Evolutionary conservation across 2,888 invertebrate species (phyloP), one percentile per base, ranked within the genome.

Genomic region (Stenodema calcarata): DNA sequence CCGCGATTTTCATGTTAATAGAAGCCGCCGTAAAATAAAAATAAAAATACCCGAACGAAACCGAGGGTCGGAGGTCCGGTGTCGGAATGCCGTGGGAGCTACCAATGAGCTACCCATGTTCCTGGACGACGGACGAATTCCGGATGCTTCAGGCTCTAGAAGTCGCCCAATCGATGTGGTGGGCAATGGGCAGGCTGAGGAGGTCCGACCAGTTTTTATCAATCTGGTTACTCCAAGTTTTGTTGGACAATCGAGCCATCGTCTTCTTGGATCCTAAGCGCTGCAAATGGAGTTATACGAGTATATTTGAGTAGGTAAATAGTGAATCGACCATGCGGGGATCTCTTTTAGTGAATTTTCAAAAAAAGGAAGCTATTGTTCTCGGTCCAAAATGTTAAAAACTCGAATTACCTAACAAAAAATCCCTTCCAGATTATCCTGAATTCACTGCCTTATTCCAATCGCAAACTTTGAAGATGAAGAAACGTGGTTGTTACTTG

Each of bases 1-100:
- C 62, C 62, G 62, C 62, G 62, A 62, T 62, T 62, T 62, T 62
- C 62, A 62, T 62, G 62, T 62, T 62, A 62, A 62, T 62, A 62
- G 62, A 62, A 62, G 62, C 62, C 62, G 62, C 62, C 47, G 18
- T 23, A 18, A 62, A 62, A 7, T 11, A 62, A 50, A 62, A 62
- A 62, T 62, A 62, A 62, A 62, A 62, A n/a, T n/a, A n/a, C n/a
- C 35, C 35, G 4, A 7, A 35, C 27, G 27, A 62, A 62, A n/a
- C 18, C 0, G 50, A 50, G 50, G 50, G 50, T n/a, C 50, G 50
- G 50, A 50, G 50, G 50, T 50, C 50, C n/a, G n/a, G n/a, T 16
- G 27, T 23, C 23, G 62, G 62, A 62, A 62, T 62, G 62, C 23
- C 23, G 23, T 27, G 62, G 27, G 62, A 62, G 62, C 62, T 62